Conservation (phyloP, 2,797 vertebrate species). For the Decapterus maruadsi region DNA sequence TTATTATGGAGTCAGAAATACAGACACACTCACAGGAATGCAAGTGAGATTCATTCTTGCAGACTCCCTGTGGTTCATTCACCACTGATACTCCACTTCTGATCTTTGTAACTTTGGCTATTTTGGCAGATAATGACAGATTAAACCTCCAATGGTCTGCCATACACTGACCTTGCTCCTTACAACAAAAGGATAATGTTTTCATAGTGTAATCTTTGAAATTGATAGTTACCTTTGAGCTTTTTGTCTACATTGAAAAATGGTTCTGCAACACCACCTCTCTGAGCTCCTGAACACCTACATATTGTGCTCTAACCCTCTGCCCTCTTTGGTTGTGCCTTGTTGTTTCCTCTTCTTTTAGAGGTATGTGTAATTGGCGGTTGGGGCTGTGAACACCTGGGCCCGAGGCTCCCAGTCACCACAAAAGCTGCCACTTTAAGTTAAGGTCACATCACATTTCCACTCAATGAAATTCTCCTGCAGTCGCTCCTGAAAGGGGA, state of each 20-base stretch:
- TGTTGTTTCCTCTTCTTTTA: not conserved
- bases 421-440: not conserved
- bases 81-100: constrained; percentile 2
- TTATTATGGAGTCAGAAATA: constrained; percentile 22
- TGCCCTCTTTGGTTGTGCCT: not conserved
- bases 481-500: not conserved
- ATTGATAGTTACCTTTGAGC: not conserved
- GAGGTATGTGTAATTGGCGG: not conserved
- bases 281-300: not conserved
- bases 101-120: not conserved
- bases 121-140: not conserved
- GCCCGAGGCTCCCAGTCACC: not conserved
- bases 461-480: not conserved
- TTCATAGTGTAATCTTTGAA: not conserved
- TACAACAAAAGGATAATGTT: not conserved
- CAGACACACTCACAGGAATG: constrained; percentile 18
- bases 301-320: not conserved
- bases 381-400: not conserved
- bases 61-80: not conserved
- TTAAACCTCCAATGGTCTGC: not conserved
- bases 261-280: not conserved
- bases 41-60: not conserved
- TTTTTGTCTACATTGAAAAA: not conserved
- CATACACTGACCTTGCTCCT: not conserved
- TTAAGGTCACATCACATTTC: not conserved